Conservation (phyloP, 2,888 invertebrate species). For the Cheilosia variabilis region DNA sequence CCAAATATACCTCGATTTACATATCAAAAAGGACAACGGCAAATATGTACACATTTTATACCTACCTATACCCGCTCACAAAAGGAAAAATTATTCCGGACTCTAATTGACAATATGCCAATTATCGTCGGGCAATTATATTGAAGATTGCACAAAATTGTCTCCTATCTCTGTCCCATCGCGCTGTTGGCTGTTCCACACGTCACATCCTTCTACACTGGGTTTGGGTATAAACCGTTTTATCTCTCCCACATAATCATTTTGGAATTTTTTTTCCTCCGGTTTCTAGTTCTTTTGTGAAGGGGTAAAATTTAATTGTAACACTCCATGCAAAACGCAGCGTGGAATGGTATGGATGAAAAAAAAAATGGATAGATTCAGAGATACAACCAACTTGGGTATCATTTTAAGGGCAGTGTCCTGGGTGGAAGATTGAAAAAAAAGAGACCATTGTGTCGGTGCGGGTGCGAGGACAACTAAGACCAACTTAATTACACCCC, state of each 20-base stretch:
- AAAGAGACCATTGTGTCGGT: not conserved
- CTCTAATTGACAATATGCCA: constrained; percentile 79
- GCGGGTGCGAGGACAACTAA: constrained; percentile 31
- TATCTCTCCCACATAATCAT: constrained; percentile 70
- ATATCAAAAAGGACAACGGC: constrained; percentile 8
- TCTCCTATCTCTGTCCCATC: constrained; percentile 60
- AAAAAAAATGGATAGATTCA: not conserved
- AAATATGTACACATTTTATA: constrained; percentile 43
- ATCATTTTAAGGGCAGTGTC: constrained; percentile 72
- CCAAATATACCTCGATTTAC: not conserved
- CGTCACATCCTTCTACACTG: constrained; percentile 41
- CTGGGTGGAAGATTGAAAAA: constrained; percentile 38
- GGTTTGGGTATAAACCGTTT: constrained; percentile 63
- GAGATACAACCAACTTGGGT: constrained; percentile 49
- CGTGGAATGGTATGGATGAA: constrained; percentile 1
- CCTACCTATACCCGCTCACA: constrained; percentile 34
- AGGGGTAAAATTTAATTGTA: constrained; percentile 73
- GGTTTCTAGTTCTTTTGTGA: constrained; percentile 41
- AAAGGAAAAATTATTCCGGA: constrained; percentile 66
- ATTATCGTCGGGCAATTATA: constrained; percentile 80
- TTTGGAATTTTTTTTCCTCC: constrained; percentile 33
- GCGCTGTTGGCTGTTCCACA: not conserved
- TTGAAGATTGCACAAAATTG: constrained; percentile 77
- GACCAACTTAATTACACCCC: constrained; percentile 75
- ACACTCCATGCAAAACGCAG: constrained; percentile 65